phyloP scores from a whole-genome alignment of 1,140 invertebrate species.

The Anagrus nilaparvatae region DNA sequence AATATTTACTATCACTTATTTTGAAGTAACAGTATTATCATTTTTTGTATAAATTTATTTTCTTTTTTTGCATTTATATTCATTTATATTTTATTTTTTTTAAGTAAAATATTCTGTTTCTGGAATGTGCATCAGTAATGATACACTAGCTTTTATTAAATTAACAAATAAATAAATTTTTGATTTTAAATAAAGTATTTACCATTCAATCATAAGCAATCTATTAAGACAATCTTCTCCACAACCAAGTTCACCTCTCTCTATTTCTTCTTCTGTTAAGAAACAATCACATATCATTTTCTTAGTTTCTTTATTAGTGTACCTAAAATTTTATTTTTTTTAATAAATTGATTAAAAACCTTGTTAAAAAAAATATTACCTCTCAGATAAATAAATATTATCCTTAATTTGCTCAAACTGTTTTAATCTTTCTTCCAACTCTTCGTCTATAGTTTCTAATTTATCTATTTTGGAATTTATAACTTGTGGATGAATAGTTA shows the following conservation, averaged over 20 bases:
- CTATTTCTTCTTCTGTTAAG: constrained; percentile 77
- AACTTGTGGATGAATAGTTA: constrained; percentile 16
- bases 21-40: too few species aligned
- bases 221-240: constrained; percentile 94
- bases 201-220: constrained; percentile 97
- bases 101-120: too few species aligned
- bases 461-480: constrained; percentile 32
- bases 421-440: constrained; percentile 62
- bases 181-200: too few species aligned
- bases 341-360: not conserved
- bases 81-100: too few species aligned
- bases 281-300: constrained; percentile 95
- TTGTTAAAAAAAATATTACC: constrained; percentile 30
- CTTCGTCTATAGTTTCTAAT: constrained; percentile 37
- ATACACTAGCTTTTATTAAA: too few species aligned
- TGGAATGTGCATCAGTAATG: too few species aligned
- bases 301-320: constrained; percentile 77
- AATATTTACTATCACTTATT: too few species aligned
- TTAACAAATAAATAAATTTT: too few species aligned
- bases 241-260: constrained; percentile 75
- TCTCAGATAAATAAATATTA: constrained; percentile 74
- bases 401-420: constrained; percentile 72
- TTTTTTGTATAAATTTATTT: too few species aligned
- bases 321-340: constrained; percentile 32
- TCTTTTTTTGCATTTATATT: too few species aligned